phyloP scores from a whole-genome alignment of 2,113 vertebrate genomes.

The Procapra przewalskii region DNA sequence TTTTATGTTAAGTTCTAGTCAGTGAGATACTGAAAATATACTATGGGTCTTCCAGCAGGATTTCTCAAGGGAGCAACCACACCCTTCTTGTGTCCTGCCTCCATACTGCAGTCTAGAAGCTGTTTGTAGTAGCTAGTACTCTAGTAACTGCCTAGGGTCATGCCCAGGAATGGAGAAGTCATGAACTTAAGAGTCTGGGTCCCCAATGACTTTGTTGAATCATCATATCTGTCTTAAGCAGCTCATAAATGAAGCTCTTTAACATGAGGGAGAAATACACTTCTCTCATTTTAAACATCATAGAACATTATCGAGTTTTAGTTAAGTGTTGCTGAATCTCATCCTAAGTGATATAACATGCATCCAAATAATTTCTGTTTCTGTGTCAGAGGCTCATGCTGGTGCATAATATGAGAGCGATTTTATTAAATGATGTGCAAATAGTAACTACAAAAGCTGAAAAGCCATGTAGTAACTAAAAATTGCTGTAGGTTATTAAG shows the following conservation, averaged over 20 bases:
- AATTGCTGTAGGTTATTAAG: neutral
- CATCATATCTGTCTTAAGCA: neutral
- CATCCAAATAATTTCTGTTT: neutral
- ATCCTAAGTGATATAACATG: neutral
- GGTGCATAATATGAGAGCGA: neutral
- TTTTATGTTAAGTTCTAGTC: neutral
- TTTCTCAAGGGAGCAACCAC: neutral
- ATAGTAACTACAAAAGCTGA: neutral
- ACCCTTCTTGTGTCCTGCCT: neutral
- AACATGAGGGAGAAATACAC: neutral
- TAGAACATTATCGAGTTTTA: neutral
- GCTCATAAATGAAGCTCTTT: neutral
- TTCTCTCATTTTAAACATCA: neutral
- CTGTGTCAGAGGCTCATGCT: neutral
- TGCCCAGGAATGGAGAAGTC: neutral
- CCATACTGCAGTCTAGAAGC: neutral
- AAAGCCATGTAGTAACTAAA: neutral
- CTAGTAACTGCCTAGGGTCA: neutral
- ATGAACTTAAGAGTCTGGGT: neutral
- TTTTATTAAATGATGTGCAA: neutral
- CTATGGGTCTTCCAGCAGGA: neutral
- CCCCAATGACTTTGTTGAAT: neutral
- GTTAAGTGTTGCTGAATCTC: neutral
- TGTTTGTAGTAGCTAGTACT: neutral
- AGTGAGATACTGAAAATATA: neutral